Base-by-base conservation (phyloP, 2,113 vertebrate genomes). In the Hyperoodon ampullatus region DNA sequence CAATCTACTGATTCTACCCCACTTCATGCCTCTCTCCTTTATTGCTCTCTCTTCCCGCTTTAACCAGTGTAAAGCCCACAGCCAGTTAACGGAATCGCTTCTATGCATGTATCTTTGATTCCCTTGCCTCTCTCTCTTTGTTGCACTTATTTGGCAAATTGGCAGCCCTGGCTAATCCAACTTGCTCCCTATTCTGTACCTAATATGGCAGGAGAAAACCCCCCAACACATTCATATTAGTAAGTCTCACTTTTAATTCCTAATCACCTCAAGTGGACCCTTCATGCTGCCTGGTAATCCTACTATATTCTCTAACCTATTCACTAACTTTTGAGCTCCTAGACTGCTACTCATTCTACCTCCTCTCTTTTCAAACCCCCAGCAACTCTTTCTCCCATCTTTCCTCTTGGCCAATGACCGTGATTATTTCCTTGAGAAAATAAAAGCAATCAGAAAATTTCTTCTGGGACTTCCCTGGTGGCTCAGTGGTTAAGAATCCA, bases 341-440 rank as follows among this genome's bases (percentile, higher is more conserved):
- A 44, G 24, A 39, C 44, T 47, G 81, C 39, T 84, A 26, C 11
- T 75, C 19, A 21, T 19, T n/a, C 14, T 11, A 58, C 58, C 26
- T 82, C 72, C 44, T 85, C 44, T 28, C 53, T 86, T 87, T 19
- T 75, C 42, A 90, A 68, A 58, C 14, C 35, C 60, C 44, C 21
- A 94, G 11, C 24, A 58, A 26, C 30, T 85, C 30, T 44, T 72
- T 68, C 42, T 86, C 42, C 21, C 53, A 90, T 30, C 26, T 33
- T 82, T 75, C 66, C 39, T 88, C 65, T 78, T 84, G 42, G 86
- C 33, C 85, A 72, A 81, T 87, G 53, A 78, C 18, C 42, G 72
- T 83, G 81, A 81, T 61, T 47, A 82, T 94, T 95, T 94, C 35
- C 88, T 88, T 88, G 75, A 94, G 94, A 78, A 93, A 92, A 53